Evolutionary conservation across 2,113 vertebrate species (phyloP).

Genomic region (Cisticola juncidis): DNA sequence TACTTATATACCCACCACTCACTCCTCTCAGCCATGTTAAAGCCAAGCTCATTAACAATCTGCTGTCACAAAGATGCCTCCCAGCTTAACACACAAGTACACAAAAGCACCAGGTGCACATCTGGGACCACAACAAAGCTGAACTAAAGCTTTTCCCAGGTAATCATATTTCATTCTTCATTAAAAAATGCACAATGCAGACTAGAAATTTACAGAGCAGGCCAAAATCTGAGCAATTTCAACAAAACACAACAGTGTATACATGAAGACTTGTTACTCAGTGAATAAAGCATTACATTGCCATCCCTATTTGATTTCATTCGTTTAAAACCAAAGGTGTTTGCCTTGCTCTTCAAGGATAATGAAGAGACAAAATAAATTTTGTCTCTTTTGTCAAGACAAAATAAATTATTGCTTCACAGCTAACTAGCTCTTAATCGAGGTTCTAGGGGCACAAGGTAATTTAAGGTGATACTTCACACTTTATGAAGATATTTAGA

Average conservation of each 20-base stretch:
- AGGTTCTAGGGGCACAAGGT: slow-evolving; percentile 9
- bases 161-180: slow-evolving; percentile 74
- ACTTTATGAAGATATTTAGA: background rate
- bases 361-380: slow-evolving; percentile 50
- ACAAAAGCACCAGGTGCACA: slow-evolving; percentile 80
- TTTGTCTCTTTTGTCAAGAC: background rate
- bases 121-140: slow-evolving; percentile 74
- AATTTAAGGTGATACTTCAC: slow-evolving; percentile 20
- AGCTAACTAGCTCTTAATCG: slow-evolving; percentile 46
- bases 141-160: slow-evolving; percentile 37
- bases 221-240: slow-evolving; percentile 50
- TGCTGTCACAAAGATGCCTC: slow-evolving; percentile 17
- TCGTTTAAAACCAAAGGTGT: slow-evolving; percentile 16
- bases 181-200: slow-evolving; percentile 63
- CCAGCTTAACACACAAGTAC: slow-evolving; percentile 44
- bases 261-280: background rate
- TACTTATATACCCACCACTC: background rate
- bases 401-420: slow-evolving; percentile 39
- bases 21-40: background rate
- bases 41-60: slow-evolving; percentile 56
- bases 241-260: slow-evolving; percentile 28
- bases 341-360: background rate
- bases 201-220: slow-evolving; percentile 63
- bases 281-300: background rate
- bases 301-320: background rate